phyloP scores from a whole-genome alignment of 2,797 vertebrate genomes.

The Anguilla megastoma region DNA sequence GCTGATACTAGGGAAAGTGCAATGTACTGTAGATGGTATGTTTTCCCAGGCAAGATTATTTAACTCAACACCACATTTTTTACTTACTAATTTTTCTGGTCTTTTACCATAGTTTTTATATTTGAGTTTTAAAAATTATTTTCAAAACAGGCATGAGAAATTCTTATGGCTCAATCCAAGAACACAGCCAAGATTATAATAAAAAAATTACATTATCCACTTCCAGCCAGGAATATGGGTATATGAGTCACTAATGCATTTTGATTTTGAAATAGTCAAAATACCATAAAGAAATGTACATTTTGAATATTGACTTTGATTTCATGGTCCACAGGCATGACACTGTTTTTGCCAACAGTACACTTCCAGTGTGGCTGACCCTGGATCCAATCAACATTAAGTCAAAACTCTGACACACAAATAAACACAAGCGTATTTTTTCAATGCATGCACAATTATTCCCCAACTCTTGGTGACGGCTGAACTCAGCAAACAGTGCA shows the following conservation, averaged over 20 bases:
- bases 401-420: background rate
- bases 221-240: background rate
- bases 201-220: too few relatives aligned
- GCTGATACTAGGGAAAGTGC: background rate
- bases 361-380: background rate
- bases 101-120: background rate
- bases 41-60: background rate
- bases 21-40: background rate
- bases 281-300: background rate
- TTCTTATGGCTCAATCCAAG: background rate
- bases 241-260: background rate
- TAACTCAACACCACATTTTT: background rate
- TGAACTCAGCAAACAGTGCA: background rate
- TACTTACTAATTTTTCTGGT: background rate
- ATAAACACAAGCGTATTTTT: background rate
- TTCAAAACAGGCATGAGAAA: background rate
- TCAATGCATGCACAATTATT: background rate
- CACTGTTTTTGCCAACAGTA: constrained; percentile 1
- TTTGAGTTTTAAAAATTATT: background rate
- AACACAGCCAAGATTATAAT: too few relatives aligned
- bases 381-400: background rate
- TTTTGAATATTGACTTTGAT: background rate
- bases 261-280: background rate
- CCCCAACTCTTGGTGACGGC: background rate
- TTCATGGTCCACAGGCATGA: background rate